These are phyloP conservation scores for Leptobrachium leishanense DNA, from an alignment of 2,113 vertebrate species.

Conservation along the genomic window DNA sequence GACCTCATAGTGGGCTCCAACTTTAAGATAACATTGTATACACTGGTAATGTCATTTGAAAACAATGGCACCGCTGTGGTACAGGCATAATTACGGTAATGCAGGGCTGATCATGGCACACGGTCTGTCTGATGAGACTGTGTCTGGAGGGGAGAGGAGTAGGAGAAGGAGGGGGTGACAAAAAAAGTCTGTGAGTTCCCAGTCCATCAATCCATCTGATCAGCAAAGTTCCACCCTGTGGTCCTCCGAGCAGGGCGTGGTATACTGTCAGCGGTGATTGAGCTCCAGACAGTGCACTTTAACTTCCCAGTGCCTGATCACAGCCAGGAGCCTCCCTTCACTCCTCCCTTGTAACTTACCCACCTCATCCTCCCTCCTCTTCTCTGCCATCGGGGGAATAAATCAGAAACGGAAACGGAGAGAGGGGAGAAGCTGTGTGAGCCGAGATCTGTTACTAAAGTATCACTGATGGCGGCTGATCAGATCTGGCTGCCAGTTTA, in stretches of 20 bases:
- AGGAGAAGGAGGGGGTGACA: not conserved
- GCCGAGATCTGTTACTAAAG: slow-evolving; percentile 72
- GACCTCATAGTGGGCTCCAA: too few relatives aligned
- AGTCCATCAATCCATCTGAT: not conserved
- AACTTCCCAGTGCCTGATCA: slow-evolving; percentile 41
- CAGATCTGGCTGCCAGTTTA: slow-evolving; percentile 70
- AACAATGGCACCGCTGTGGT: slow-evolving; percentile 22
- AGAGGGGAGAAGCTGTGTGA: slow-evolving; percentile 27
- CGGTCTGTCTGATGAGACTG: not conserved
- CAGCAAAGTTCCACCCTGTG: slow-evolving; percentile 19
- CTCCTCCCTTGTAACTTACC: slow-evolving; percentile 48
- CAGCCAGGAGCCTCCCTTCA: slow-evolving; percentile 38
- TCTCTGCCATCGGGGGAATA: slow-evolving; percentile 59
- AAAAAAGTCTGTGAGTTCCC: not conserved
- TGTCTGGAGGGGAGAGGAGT: not conserved
- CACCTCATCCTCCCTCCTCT: slow-evolving; percentile 49
- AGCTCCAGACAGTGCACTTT: slow-evolving; percentile 23
- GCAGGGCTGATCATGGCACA: slow-evolving; percentile 2
- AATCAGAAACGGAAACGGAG: slow-evolving; percentile 61
- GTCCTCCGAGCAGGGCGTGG: slow-evolving; percentile 9
- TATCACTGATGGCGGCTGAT: slow-evolving; percentile 81
- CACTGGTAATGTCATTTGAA: slow-evolving; percentile 7
- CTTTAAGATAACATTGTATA: too few relatives aligned
- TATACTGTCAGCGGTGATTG: slow-evolving; percentile 19
- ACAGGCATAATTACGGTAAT: slow-evolving; percentile 39